Evolutionary conservation across 2,888 invertebrate species (phyloP), one percentile per base, ranked within the genome.

Genomic region (Mythimna lalbum): DNA sequence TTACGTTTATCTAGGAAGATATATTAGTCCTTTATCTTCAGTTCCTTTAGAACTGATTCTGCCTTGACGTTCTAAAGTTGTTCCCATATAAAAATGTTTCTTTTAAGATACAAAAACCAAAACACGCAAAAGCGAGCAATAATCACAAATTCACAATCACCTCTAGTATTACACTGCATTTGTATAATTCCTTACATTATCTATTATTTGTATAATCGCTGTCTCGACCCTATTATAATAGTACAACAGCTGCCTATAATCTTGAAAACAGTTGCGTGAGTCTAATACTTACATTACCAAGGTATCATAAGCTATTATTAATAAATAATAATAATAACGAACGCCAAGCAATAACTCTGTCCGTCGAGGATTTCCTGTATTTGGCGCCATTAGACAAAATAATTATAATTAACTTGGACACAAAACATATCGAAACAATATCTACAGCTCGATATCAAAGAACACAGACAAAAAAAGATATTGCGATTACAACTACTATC

Each of bases 221-320:
- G 63, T 62, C 62, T 63, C 66, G 63, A 69, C 77, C 85, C 85
- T 87, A 85, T 86, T 86, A 83, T 87, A 87, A 87, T 86, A 81
- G 69, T 65, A 81, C 65, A 80, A 78, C 88, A 88, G 81, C 82
- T 87, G 88, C 67, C 82, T 72, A 80, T 80, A 81, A 83, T 81
- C 65, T 73, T 80, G 62, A 68, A 78, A 80, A 77, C 70, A 69
- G 76, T 90, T 87, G 90, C 90, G 85, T 90, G 88, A 80, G 83
- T 82, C 68, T 50, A 36, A 80, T 84, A 84, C 86, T 89, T 89
- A 85, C 80, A 83, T 62, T 78, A 78, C 49, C 50, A 63, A 80
- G 31, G 60, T 61, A 70, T 66, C 65, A 36, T 60, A 69, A 69
- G 33, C 39, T 67, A 67, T 76, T 63, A 75, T 79, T 61, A 70